These are phyloP conservation scores for Lithophane semibrunnea DNA, from an alignment of 2,888 invertebrate genomes.

Conservation along the genomic window DNA sequence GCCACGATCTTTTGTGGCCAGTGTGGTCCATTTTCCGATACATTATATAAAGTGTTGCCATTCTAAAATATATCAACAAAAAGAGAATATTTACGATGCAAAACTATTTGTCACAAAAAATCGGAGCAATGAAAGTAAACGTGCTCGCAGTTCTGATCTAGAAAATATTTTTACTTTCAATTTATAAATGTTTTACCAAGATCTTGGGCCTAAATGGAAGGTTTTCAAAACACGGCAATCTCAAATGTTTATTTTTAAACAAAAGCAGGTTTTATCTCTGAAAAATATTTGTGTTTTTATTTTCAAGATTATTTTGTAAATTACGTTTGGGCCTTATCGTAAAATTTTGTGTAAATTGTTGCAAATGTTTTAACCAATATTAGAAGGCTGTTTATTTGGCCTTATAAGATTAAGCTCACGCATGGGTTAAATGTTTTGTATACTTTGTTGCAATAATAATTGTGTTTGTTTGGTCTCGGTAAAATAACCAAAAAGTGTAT, in stretches of 20 bases:
- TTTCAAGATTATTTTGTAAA: conserved; percentile 48
- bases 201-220: conserved; percentile 22
- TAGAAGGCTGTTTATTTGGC: conserved; percentile 18
- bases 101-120: conserved; percentile 50
- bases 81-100: conserved; percentile 22
- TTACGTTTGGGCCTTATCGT: conserved; percentile 46
- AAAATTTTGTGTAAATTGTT: conserved; percentile 27
- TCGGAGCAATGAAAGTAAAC: conserved; percentile 63
- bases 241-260: conserved; percentile 47
- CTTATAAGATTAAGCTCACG: conserved; percentile 20
- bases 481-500: conserved; percentile 21
- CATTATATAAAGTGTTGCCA: conserved; percentile 31
- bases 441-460: conserved; percentile 14
- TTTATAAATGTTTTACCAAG: conserved; percentile 38
- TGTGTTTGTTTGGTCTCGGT: conserved; percentile 26
- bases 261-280: conserved; percentile 51
- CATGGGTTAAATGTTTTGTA: conserved; percentile 19
- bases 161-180: conserved; percentile 58
- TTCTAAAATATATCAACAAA: conserved; percentile 20
- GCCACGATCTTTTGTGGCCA: conserved; percentile 53
- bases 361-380: conserved; percentile 15
- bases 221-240: conserved; percentile 31
- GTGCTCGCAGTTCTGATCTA: conserved; percentile 47
- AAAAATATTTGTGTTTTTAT: conserved; percentile 49
- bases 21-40: conserved; percentile 26